Evolutionary conservation across 2,797 vertebrate genomes (phyloP).

Genomic region (Takifugu rubripes): DNA sequence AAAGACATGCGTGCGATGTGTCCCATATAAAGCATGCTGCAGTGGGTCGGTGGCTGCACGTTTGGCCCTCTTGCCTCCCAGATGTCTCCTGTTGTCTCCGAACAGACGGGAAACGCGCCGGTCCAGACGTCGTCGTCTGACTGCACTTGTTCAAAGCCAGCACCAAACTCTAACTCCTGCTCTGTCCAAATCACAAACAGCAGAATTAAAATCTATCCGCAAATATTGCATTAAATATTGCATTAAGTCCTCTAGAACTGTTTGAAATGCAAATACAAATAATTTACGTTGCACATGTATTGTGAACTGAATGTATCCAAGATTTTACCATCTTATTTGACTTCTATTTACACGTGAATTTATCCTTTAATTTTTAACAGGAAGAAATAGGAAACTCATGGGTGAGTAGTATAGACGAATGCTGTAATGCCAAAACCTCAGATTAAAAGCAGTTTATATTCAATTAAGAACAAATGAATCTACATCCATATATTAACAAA

Average conservation of each 20-base stretch:
- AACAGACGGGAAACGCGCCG: constrained; percentile 54
- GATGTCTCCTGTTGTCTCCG: constrained; percentile 48
- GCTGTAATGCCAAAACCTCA: neutral
- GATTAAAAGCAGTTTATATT: neutral
- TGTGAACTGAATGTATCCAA: too few relatives aligned
- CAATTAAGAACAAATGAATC: too few relatives aligned
- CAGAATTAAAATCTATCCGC: neutral
- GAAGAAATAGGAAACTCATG: neutral
- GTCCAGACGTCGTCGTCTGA: constrained; percentile 25
- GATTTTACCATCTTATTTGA: too few relatives aligned
- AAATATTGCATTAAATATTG: too few relatives aligned
- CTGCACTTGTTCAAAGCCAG: constrained; percentile 14
- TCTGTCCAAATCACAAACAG: neutral
- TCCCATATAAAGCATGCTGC: too few relatives aligned
- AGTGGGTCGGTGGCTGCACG: neutral
- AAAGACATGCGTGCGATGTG: constrained; percentile 4
- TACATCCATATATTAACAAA: too few relatives aligned
- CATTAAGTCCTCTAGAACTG: too few relatives aligned
- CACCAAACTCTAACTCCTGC: neutral
- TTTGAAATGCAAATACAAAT: too few relatives aligned
- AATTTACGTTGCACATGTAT: too few relatives aligned
- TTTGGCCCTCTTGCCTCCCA: constrained; percentile 47
- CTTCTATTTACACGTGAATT: neutral
- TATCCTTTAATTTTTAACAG: neutral
- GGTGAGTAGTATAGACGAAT: neutral